Base-by-base conservation (phyloP, 2,797 vertebrate species). In the Hipposideros larvatus region DNA sequence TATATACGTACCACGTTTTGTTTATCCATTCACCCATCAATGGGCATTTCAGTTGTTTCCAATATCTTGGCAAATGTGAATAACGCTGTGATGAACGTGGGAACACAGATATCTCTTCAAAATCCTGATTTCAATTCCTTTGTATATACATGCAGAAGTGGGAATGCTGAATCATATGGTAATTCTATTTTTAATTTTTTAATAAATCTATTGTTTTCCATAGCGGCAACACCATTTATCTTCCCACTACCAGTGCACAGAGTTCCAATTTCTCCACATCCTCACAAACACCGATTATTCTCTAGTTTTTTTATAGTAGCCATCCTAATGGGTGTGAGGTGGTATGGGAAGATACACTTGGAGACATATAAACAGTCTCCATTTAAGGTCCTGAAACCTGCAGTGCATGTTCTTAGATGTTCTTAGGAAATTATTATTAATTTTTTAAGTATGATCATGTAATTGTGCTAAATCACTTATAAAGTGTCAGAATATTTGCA, bases 31-130 rank as follows among this genome's bases (percentile, higher is more conserved):
- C n/a, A 2, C 1, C 55, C 24, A 4, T 43, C 2, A 0, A 1
- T 13, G 24, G 91, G n/a, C 73, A 14, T 37, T 10, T 4, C 15
- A 22, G 5, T 28, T 21, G 41, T 31, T 28, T 46, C 73, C 37
- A 0, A 2, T 8, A 2, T 28, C 61, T 7, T 2, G 4, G 91
- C 63, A 22, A 2, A 19, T 5, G 31, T 28, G 59, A 57, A 46
- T 0, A 19, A 4, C 5, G 31, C 4, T 7, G 31, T 6, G 0
- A 3, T n/a, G 21, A 26, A 19, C 8, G 6, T 3, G 9, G 22
- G 22, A 16, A 6, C 1, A 2, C 5, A 19, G 10, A 5, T 8
- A 0, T 13, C 73, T 59, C 63, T 13, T 5, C 7, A 0, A 41
- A 53, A 48, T 0, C 11, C 4, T 21, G 5, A 18, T 19, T 61